A percentile compares a stretch with the other conserved stretches of the same genome.
These are phyloP conservation scores for Thaumetopoea pityocampa DNA, from an alignment of 1,140 invertebrate species.

Conservation along the genomic window DNA sequence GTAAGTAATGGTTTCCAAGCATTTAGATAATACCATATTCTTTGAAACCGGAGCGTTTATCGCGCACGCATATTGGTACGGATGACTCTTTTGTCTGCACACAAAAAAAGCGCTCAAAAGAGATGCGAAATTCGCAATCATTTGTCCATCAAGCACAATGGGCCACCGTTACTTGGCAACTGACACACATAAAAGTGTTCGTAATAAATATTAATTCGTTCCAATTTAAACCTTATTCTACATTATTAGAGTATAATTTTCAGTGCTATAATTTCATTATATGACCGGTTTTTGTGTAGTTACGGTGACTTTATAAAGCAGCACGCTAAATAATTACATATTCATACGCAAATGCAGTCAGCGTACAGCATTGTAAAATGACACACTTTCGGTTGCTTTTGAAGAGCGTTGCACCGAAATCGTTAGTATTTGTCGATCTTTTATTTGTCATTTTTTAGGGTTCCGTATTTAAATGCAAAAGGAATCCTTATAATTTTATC, in stretches of 20 bases:
- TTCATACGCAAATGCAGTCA: constrained; percentile 35
- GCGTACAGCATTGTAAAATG: constrained; percentile 38
- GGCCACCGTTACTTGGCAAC: constrained; percentile 36
- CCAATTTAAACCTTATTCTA: too few species aligned
- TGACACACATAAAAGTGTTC: too few species aligned
- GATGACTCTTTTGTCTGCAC: constrained; percentile 13
- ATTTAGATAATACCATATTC: too few species aligned
- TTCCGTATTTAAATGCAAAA: too few species aligned
- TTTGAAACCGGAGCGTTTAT: constrained; percentile 20
- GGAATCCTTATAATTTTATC: too few species aligned
- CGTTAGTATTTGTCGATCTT: too few species aligned
- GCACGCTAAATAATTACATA: constrained; percentile 45
- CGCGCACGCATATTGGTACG: constrained; percentile 4
- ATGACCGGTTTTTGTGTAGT: too few species aligned
- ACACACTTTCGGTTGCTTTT: constrained; percentile 22
- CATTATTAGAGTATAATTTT: too few species aligned
- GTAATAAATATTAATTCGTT: too few species aligned
- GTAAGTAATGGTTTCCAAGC: too few species aligned
- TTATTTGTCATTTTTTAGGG: too few species aligned
- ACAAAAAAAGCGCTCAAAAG: constrained; percentile 12
- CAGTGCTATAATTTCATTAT: too few species aligned
- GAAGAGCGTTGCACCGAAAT: constrained; percentile 21
- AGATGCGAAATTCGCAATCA: constrained; percentile 39
- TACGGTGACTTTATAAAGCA: constrained; percentile 36
- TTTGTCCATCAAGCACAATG: constrained; percentile 51